phyloP scores from a whole-genome alignment of 2,797 vertebrate genomes.

The Paedocypris micromegethes region DNA sequence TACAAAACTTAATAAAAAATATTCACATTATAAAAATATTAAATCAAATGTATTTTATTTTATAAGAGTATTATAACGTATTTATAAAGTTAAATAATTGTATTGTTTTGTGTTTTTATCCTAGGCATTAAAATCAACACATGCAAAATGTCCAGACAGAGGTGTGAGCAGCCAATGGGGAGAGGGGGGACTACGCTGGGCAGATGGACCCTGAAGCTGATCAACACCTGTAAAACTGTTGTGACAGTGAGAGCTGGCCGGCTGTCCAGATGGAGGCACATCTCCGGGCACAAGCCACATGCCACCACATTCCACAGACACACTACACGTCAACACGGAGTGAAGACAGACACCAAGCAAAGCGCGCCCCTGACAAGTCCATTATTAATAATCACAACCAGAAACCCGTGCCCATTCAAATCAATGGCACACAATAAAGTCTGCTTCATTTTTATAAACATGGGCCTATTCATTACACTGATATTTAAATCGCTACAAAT shows the following conservation, averaged over 20 bases:
- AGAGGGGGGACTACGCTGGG: conserved; percentile 54
- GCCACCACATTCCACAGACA: conserved; percentile 51
- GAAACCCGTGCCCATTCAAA: conserved; percentile 12
- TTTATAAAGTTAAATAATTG: no score
- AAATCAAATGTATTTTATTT: no score
- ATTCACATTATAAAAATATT: no score
- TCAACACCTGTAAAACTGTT: conserved; percentile 60
- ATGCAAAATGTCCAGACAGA: no score
- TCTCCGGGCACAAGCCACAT: conserved; percentile 58
- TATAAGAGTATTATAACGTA: no score
- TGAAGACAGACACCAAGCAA: conserved; percentile 43
- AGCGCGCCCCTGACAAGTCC: conserved; percentile 39
- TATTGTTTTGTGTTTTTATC: no score
- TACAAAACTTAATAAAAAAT: no score
- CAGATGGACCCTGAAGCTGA: conserved; percentile 63
- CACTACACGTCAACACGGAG: conserved; percentile 42
- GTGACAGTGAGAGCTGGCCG: conserved; percentile 60
- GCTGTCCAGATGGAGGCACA: conserved; percentile 60
- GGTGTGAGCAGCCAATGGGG: conserved; percentile 19
- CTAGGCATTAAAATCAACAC: no score
- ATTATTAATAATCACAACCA: conserved; percentile 37
- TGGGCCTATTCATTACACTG: neutral
- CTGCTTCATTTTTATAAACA: neutral
- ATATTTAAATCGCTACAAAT: conserved; percentile 13
- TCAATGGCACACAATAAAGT: conserved; percentile 3